Conservation (phyloP, 2,113 vertebrate genomes). For the Pholis gunnellus region DNA sequence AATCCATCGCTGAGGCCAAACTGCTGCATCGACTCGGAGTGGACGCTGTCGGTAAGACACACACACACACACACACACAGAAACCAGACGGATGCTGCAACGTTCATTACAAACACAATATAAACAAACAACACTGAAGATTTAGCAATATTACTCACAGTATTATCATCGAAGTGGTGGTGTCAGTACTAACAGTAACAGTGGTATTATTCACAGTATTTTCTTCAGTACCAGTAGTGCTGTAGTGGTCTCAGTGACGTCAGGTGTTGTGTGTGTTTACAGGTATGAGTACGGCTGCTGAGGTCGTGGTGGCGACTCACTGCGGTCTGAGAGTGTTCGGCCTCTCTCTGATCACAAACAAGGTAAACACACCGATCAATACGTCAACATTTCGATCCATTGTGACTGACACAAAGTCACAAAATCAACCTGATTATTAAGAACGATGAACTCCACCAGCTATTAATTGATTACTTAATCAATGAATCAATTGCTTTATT, state of each 20-base stretch:
- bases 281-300: conserved; percentile 89
- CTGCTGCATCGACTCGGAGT: conserved; percentile 84
- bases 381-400: not conserved
- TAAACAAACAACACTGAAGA: not conserved
- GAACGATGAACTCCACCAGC: not conserved
- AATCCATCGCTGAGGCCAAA: conserved; percentile 84
- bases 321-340: conserved; percentile 86
- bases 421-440: not conserved
- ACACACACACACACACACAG: not conserved
- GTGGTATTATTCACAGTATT: not conserved
- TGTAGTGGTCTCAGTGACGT: not conserved
- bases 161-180: not conserved
- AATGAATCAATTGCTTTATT: not conserved
- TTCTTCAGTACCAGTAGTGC: not conserved
- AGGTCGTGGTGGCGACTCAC: conserved; percentile 85
- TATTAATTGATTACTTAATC: not conserved
- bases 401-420: not conserved
- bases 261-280: conserved; percentile 17
- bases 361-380: conserved; percentile 56
- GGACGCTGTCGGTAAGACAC: conserved; percentile 85
- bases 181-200: not conserved
- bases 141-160: not conserved
- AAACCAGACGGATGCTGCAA: not conserved
- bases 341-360: conserved; percentile 88
- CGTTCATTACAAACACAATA: not conserved